phyloP scores from a whole-genome alignment of 2,113 vertebrate genomes.

The Parotia lawesii region DNA sequence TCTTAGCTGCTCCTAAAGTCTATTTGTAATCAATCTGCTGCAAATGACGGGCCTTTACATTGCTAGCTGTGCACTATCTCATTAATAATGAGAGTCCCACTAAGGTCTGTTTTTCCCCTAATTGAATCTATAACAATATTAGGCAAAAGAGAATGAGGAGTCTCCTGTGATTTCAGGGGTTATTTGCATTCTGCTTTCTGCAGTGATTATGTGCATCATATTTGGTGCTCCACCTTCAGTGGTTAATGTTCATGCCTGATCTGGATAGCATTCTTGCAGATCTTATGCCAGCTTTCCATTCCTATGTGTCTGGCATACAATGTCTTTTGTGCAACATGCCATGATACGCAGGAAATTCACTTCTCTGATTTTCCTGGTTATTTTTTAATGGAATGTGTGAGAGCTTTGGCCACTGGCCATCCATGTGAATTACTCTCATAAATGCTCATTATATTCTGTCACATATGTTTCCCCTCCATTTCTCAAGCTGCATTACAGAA shows the following conservation, averaged over 20 bases:
- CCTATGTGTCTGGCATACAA: not conserved
- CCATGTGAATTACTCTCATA: not conserved
- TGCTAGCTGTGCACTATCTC: not conserved
- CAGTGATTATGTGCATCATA: not conserved
- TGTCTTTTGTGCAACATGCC: not conserved
- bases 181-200: not conserved
- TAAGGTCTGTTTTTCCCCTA: not conserved
- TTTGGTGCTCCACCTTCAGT: not conserved
- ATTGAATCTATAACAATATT: not conserved
- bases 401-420: not conserved
- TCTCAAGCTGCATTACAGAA: constrained; percentile 5
- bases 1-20: not conserved
- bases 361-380: not conserved
- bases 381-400: not conserved
- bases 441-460: not conserved
- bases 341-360: not conserved
- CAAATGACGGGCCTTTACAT: not conserved
- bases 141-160: not conserved
- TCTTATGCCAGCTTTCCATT: not conserved
- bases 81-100: not conserved
- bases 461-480: not conserved
- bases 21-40: not conserved
- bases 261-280: not conserved
- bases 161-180: not conserved
- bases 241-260: not conserved